Evolutionary conservation across 2,888 invertebrate species (phyloP).

Genomic region (Xestoiulus laeticollis): DNA sequence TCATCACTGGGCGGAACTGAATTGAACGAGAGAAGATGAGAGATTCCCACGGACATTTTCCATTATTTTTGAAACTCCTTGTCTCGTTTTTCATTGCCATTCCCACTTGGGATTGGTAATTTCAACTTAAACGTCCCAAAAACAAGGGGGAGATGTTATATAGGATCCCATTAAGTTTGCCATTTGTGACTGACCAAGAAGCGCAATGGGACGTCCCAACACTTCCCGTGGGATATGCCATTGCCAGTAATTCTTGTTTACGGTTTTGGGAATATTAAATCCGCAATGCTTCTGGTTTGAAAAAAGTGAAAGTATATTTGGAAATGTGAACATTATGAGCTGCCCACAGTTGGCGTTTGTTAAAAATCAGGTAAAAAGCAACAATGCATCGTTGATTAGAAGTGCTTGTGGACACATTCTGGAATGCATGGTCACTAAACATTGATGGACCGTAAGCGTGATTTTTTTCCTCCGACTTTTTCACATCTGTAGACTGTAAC

Average conservation of each 20-base stretch:
- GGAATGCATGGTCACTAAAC: no score
- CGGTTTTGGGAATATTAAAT: not conserved
- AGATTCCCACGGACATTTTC: constrained; percentile 40
- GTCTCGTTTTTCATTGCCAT: constrained; percentile 35
- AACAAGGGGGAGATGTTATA: not conserved
- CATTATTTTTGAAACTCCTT: constrained; percentile 34
- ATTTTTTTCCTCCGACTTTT: no score
- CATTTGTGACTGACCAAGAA: not conserved
- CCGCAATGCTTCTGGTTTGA: not conserved
- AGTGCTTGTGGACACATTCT: no score
- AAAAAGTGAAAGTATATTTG: not conserved
- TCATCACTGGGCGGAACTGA: not conserved
- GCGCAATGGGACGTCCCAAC: not conserved
- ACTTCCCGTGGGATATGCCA: constrained; percentile 15
- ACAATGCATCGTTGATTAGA: no score
- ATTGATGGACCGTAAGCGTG: no score
- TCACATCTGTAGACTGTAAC: no score
- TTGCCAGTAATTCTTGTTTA: not conserved
- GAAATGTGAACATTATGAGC: not conserved
- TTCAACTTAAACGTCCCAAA: constrained; percentile 24
- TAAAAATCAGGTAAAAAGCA: no score
- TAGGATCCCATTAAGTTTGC: constrained; percentile 18
- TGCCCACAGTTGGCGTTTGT: not conserved
- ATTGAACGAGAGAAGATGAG: constrained; percentile 23
- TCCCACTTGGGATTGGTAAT: not conserved